Evolutionary conservation across 2,797 vertebrate genomes (phyloP), one percentile per base, ranked within the genome.

Genomic region (Cyprinella venusta): DNA sequence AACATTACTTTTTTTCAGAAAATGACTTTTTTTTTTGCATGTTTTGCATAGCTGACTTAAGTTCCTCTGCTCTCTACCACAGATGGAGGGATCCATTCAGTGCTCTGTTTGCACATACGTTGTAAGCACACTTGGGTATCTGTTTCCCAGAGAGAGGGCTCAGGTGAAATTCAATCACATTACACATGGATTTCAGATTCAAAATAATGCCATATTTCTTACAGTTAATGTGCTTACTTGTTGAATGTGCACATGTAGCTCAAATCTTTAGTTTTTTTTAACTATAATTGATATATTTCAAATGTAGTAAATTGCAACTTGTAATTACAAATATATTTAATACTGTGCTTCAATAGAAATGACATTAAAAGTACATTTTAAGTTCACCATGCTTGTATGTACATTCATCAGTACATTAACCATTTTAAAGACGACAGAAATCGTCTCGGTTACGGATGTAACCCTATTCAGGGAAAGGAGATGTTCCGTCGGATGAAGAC

Each of bases 31-130:
- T 33, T 33, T 2, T 61, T 26, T 69, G n/a, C 4, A 30, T 67
- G 33, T 79, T 84, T 2, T 76, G 8, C 38, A 19, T 33, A 13
- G 16, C 64, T 82, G 8, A 64, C 19, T 48, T 52, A 26, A 8
- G 9, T 72, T 82, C n/a, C 16, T 80, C 9, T 76, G 24, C 42
- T 50, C 56, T 83, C 68, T 42, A 30, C 9, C n/a, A 24, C 87
- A 94, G 93, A 79, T 10, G 24, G 30, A 85, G 40, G 2, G 85
- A 3, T 30, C 79, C 2, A 13, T 86, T 21, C 30, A 86, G 0
- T 95, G 95, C 81, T 76, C 89, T 42, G 64, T 94, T 78, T 95
- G 94, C 81, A 65, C 91, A 30, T 89, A 94, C 8, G 24, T 94
- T 0, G 15, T 95, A 59, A 91, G 92, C 80, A 89, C 91, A 9